Percentiles rank a stretch among this genome's conserved stretches.
Conservation (phyloP, 2,113 vertebrate genomes). For the Oxyruncus cristatus region DNA sequence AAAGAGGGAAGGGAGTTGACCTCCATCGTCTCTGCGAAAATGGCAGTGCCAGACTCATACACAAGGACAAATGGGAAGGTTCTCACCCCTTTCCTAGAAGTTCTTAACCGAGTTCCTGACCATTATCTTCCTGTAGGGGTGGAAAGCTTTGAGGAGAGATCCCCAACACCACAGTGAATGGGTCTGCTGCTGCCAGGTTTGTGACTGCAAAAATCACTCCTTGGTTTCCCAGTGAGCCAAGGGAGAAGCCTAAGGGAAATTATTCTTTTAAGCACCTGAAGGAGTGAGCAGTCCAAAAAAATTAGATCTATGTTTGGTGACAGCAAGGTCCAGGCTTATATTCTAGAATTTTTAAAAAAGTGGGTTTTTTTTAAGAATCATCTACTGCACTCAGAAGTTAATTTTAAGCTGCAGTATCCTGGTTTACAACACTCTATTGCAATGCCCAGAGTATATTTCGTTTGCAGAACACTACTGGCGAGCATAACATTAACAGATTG, state of each 20-base stretch:
- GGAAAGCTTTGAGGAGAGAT: neutral
- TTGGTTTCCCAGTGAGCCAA: neutral
- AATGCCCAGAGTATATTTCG: neutral
- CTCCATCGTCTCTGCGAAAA: fast-evolving
- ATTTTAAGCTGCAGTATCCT: neutral
- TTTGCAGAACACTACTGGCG: neutral
- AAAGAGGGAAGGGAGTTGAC: fast-evolving
- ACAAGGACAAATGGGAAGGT: neutral
- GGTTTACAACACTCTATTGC: neutral
- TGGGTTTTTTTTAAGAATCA: neutral
- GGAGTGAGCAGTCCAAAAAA: neutral
- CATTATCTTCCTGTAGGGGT: neutral
- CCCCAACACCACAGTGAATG: too few species aligned
- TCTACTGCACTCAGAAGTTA: neutral
- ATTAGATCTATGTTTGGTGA: neutral
- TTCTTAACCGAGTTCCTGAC: neutral
- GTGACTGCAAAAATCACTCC: neutral
- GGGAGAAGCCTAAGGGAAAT: neutral
- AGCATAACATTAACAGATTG: neutral
- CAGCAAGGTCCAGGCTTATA: neutral
- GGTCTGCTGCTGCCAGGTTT: fast-evolving
- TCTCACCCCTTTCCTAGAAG: neutral
- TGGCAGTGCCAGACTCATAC: neutral
- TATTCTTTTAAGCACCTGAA: neutral
- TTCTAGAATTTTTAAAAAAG: too few species aligned